Evolutionary conservation across 2,888 invertebrate genomes (phyloP).

Genomic region (Cephus rjabovi): DNA sequence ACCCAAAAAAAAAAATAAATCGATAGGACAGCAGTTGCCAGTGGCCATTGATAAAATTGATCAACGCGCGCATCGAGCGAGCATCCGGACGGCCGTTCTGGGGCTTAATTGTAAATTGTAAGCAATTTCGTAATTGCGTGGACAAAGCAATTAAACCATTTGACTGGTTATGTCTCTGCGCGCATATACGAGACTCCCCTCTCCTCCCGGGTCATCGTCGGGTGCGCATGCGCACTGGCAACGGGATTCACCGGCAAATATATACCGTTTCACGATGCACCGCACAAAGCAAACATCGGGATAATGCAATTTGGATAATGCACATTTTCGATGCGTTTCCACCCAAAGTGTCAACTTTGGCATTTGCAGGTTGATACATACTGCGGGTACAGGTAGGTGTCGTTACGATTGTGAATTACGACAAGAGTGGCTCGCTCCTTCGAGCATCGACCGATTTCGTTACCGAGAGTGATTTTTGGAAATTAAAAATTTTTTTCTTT

Average conservation of each 20-base stretch:
- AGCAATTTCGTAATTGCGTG: slow-evolving; percentile 62
- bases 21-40: not conserved
- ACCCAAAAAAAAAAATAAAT: slow-evolving; percentile 35
- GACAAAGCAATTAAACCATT: slow-evolving; percentile 62
- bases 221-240: slow-evolving; percentile 13
- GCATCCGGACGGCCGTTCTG: not conserved
- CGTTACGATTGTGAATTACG: no score
- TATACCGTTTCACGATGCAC: slow-evolving; percentile 44
- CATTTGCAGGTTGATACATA: not conserved
- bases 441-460: no score
- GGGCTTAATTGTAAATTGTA: slow-evolving; percentile 59
- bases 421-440: no score
- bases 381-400: slow-evolving; percentile 28
- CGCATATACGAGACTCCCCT: slow-evolving; percentile 27
- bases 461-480: no score
- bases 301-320: slow-evolving; percentile 59
- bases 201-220: not conserved
- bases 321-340: slow-evolving; percentile 17
- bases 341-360: no score
- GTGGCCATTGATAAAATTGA: slow-evolving; percentile 52
- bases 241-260: slow-evolving; percentile 40
- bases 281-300: slow-evolving; percentile 48
- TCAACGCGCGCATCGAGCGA: slow-evolving; percentile 23
- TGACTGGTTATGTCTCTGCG: slow-evolving; percentile 43
- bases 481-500: no score